A percentile compares a stretch with the other conserved stretches of the same genome.
phyloP scores from a whole-genome alignment of 2,797 vertebrate species.

The Aeoliscus strigatus region DNA sequence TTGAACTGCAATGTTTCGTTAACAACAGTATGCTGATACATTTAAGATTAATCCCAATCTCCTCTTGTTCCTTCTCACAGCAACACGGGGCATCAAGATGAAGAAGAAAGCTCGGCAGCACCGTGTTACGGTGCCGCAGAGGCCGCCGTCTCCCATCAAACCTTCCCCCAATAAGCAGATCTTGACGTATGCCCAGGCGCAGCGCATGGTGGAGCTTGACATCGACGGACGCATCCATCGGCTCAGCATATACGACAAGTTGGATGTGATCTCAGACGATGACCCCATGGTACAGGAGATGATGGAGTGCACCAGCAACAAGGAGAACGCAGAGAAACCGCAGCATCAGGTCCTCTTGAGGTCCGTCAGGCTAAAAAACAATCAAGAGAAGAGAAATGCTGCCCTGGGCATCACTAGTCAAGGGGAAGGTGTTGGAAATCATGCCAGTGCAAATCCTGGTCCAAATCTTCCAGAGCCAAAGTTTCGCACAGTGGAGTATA shows the following conservation, averaged over 20 bases:
- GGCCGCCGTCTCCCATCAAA: slow-evolving; percentile 89
- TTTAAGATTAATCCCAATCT: too few relatives aligned
- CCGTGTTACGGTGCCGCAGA: slow-evolving; percentile 80
- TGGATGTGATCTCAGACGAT: slow-evolving; percentile 89
- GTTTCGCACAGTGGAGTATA: slow-evolving; percentile 91
- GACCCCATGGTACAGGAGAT: slow-evolving; percentile 91
- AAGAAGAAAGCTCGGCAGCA: slow-evolving; percentile 94
- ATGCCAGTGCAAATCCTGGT: slow-evolving; percentile 14
- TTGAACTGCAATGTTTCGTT: too few relatives aligned
- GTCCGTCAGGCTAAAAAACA: slow-evolving; percentile 86
- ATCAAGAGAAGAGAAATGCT: slow-evolving; percentile 85
- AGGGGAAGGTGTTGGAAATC: slow-evolving; percentile 40
- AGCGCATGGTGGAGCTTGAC: slow-evolving; percentile 96
- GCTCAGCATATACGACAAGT: slow-evolving; percentile 91
- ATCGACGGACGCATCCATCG: slow-evolving; percentile 90
- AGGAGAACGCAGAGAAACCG: slow-evolving; percentile 92
- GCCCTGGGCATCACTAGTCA: slow-evolving; percentile 60
- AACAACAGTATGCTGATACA: too few relatives aligned
- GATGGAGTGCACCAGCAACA: slow-evolving; percentile 95
- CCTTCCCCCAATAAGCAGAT: slow-evolving; percentile 92
- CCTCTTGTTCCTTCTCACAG: too few relatives aligned
- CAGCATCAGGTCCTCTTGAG: slow-evolving; percentile 79
- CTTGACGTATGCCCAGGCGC: slow-evolving; percentile 96
- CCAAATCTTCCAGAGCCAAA: slow-evolving; percentile 86
- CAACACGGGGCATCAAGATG: slow-evolving; percentile 80